Evolutionary conservation across 2,113 vertebrate genomes (phyloP).

Genomic region (Tragulus kanchil): DNA sequence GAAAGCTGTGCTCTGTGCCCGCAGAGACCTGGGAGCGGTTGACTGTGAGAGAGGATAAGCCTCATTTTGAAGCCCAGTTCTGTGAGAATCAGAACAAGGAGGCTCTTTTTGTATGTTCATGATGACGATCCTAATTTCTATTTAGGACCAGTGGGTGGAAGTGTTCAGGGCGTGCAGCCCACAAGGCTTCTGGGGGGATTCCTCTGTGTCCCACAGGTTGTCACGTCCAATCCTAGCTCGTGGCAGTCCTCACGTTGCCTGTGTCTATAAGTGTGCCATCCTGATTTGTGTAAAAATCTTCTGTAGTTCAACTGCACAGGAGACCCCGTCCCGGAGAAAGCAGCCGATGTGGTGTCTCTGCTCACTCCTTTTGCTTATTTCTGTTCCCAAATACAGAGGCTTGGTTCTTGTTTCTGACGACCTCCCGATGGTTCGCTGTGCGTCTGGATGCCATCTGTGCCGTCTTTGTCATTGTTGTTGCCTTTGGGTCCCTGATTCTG

Average conservation of each 20-base stretch:
- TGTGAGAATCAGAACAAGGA: fast-evolving
- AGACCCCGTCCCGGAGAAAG: fast-evolving
- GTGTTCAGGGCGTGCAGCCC: neutral
- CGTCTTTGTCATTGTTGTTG: constrained; percentile 92
- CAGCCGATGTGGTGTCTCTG: neutral
- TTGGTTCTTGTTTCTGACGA: constrained; percentile 97
- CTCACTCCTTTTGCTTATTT: neutral
- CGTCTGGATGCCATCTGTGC: constrained; percentile 97
- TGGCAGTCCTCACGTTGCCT: neutral
- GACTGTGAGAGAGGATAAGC: fast-evolving
- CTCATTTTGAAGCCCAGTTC: neutral
- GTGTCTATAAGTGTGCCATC: neutral
- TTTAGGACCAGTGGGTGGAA: neutral
- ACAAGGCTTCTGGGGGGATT: neutral
- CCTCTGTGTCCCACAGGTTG: fast-evolving
- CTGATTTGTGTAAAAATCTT: neutral
- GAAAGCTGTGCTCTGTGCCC: no score
- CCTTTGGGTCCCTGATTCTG: constrained; percentile 94
- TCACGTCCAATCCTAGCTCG: neutral
- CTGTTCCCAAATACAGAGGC: constrained; percentile 89
- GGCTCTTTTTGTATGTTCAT: neutral
- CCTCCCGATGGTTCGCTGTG: constrained; percentile 97
- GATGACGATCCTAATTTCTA: fast-evolving
- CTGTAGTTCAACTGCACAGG: neutral
- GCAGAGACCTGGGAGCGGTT: neutral